Evolutionary conservation across 2,888 invertebrate genomes (phyloP).

Genomic region (Hydriomena furcata): DNA sequence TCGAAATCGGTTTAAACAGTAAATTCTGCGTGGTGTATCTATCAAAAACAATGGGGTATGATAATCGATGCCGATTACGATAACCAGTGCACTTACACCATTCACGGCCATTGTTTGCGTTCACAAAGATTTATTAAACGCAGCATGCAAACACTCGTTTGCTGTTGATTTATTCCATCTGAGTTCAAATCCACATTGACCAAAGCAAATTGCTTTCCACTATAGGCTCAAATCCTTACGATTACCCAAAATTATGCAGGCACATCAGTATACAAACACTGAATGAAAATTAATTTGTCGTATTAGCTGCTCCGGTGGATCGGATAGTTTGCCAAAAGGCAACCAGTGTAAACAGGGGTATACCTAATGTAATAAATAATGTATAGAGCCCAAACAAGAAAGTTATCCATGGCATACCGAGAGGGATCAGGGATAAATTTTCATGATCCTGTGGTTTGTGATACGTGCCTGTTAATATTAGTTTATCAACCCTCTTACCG

Average conservation of each 20-base stretch:
- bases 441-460: constrained; percentile 80
- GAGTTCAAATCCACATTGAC: background rate
- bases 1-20: too few species aligned
- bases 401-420: constrained; percentile 69
- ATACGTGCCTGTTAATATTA: constrained; percentile 78
- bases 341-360: constrained; percentile 68
- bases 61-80: too few species aligned
- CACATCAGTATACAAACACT: constrained; percentile 49
- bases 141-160: too few species aligned
- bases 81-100: too few species aligned
- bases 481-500: constrained; percentile 72
- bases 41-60: too few species aligned
- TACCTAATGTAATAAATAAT: constrained; percentile 78
- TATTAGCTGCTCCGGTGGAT: constrained; percentile 49
- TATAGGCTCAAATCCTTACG: constrained; percentile 34
- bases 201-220: constrained; percentile 32
- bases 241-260: constrained; percentile 41
- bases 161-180: background rate
- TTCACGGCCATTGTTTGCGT: too few species aligned
- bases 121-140: too few species aligned
- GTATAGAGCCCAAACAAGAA: constrained; percentile 74
- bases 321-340: constrained; percentile 65
- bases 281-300: constrained; percentile 59
- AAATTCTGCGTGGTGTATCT: too few species aligned
- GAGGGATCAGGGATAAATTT: constrained; percentile 75